These are phyloP conservation scores for Archilochus colubris DNA, from an alignment of 2,113 vertebrate genomes.

Conservation along the genomic window DNA sequence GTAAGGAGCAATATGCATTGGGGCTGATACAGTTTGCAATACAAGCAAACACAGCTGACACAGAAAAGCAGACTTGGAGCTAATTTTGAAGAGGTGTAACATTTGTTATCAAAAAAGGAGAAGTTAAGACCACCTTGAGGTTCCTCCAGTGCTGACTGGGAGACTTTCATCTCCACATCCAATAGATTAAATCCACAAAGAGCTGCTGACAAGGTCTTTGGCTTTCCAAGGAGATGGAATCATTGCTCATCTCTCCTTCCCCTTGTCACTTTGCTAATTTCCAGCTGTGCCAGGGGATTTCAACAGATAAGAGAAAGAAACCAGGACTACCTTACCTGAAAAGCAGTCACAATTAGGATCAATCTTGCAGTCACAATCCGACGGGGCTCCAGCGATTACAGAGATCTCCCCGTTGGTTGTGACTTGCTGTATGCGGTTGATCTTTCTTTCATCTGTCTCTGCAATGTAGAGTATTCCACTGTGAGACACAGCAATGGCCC, in stretches of 20 bases:
- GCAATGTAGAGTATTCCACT: constrained; percentile 92
- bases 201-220: neutral
- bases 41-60: neutral
- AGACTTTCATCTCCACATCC: neutral
- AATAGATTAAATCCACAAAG: neutral
- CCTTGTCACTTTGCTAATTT: neutral
- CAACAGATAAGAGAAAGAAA: neutral
- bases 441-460: constrained; percentile 95
- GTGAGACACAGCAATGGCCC: constrained; percentile 93
- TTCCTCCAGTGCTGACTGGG: neutral
- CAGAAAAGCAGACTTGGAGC: neutral
- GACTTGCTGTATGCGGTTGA: constrained; percentile 97
- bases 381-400: constrained; percentile 89
- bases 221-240: neutral
- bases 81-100: neutral
- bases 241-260: neutral
- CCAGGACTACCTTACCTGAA: constrained; percentile 81
- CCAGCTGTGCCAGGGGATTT: neutral
- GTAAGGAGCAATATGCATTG: neutral
- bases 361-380: constrained; percentile 98
- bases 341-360: constrained; percentile 98
- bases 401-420: constrained; percentile 96
- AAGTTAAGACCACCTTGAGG: neutral
- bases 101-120: neutral
- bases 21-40: neutral